These are phyloP conservation scores for Cephalopterus ornatus DNA, from an alignment of 2,113 vertebrate species.

Conservation along the genomic window DNA sequence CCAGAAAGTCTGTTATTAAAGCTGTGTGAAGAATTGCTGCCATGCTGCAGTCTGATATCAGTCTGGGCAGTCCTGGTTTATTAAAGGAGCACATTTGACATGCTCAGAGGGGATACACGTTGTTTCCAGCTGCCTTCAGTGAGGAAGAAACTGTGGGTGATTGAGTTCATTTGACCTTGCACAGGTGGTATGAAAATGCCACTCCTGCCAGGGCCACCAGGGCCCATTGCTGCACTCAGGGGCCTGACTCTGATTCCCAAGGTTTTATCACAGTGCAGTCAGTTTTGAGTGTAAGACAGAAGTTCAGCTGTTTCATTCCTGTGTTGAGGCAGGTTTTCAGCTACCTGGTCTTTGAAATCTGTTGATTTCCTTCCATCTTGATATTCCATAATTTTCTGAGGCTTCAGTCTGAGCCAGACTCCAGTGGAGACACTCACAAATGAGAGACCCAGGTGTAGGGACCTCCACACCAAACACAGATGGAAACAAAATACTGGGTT, in stretches of 20 bases:
- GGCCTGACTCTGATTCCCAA: not conserved
- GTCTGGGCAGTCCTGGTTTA: not conserved
- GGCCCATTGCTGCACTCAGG: not conserved
- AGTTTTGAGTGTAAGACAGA: not conserved
- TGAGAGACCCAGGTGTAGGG: not conserved
- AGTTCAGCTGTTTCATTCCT: not conserved
- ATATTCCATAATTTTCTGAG: not conserved
- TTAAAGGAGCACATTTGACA: not conserved
- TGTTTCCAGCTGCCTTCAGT: not conserved
- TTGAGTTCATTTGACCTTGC: not conserved
- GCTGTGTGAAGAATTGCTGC: not conserved
- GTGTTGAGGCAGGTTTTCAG: not conserved
- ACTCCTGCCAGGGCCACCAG: not conserved
- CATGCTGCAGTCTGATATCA: not conserved
- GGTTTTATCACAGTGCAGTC: not conserved
- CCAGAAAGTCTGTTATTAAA: not conserved
- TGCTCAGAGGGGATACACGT: not conserved
- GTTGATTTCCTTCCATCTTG: not conserved
- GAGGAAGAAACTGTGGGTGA: not conserved
- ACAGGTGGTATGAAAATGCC: not conserved
- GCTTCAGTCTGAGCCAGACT: not conserved
- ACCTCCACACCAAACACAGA: not conserved
- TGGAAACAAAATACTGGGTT: accelerated
- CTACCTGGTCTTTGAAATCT: not conserved
- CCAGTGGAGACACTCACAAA: not conserved